Percentiles rank a stretch among this genome's conserved stretches.
Conservation (phyloP, 1,140 invertebrate genomes). For the Pogonomyrmex californicus region DNA sequence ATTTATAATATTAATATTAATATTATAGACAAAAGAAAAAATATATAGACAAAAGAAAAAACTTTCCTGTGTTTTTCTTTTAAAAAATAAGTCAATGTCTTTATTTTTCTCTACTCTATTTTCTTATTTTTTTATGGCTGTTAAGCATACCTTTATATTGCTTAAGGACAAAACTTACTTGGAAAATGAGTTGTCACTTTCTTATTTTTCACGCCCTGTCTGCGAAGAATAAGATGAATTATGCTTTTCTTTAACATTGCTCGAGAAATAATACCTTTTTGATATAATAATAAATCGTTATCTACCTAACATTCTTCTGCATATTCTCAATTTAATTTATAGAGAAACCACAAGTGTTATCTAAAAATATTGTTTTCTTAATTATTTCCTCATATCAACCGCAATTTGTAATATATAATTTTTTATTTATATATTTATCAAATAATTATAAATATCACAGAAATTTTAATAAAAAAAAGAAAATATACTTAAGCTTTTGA, state of each 20-base stretch:
- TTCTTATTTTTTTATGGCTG: background rate
- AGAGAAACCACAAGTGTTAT: background rate
- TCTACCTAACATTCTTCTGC: background rate
- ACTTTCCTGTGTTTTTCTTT: background rate
- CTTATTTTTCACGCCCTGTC: slow-evolving; percentile 30
- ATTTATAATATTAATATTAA: background rate
- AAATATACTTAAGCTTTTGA: background rate
- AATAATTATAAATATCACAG: background rate
- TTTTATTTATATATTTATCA: background rate
- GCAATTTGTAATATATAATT: too few species aligned
- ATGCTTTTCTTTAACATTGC: slow-evolving; percentile 16
- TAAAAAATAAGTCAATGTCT: slow-evolving; percentile 34
- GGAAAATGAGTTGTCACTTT: slow-evolving; percentile 37
- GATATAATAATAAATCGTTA: slow-evolving; percentile 32
- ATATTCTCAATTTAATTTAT: slow-evolving; percentile 9
- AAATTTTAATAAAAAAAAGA: background rate
- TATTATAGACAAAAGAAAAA: background rate
- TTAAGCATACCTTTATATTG: slow-evolving; percentile 30
- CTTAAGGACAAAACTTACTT: slow-evolving; percentile 30
- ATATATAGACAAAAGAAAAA: background rate
- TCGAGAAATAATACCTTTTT: slow-evolving; percentile 1
- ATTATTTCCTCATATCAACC: too few species aligned
- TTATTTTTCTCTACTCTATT: background rate
- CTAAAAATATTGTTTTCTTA: background rate
- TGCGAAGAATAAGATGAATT: slow-evolving; percentile 22